Evolutionary conservation across 2,113 vertebrate species (phyloP), one percentile per base, ranked within the genome.

Genomic region (Sylvietta virens): DNA sequence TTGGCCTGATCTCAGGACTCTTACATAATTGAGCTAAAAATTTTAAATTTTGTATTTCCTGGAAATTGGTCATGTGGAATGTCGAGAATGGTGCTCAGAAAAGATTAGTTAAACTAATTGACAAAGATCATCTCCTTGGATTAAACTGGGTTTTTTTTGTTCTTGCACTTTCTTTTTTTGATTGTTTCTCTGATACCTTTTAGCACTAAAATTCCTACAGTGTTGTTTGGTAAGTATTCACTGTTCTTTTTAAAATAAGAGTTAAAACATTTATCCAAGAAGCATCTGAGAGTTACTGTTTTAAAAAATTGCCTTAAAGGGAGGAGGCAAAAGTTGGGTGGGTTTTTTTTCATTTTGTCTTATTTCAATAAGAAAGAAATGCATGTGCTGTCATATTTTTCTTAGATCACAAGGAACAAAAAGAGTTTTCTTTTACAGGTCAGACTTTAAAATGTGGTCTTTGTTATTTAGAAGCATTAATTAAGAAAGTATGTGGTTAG

Each of bases 331-430:
- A 81, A 65, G 4, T 13, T 48, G 11, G 11, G 12, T 60, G 11
- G 3, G 0, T 18, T 7, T 18, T 12, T 27, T 22, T n/a, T 8
- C 2, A 35, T 56, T 48, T 53, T 17, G 9, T 86, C 33, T 42
- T 82, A 64, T 54, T 92, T 85, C 51, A 90, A 0, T 66, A 27
- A 27, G 37, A 44, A 87, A 70, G 88, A 81, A 86, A 77, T 23
- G 10, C 7, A 28, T 2, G 3, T 57, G 10, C 54, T 61, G 26
- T 81, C 58, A 73, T 42, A 9, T 91, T 81, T 80, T 81, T 69
- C 23, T n/a, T 48, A 65, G 35, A 66, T 61, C 67, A 71, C 19
- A 65, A 40, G 26, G 39, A 73, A 54, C 6, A 79, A 47, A 51
- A 60, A 44, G 12, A 60, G 30, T 62, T 80, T 72, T 58, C 35